Percentiles rank a stretch among this genome's conserved stretches.
Conservation (phyloP, 2,113 vertebrate species). For the Machaerirhynchus nigripectus region DNA sequence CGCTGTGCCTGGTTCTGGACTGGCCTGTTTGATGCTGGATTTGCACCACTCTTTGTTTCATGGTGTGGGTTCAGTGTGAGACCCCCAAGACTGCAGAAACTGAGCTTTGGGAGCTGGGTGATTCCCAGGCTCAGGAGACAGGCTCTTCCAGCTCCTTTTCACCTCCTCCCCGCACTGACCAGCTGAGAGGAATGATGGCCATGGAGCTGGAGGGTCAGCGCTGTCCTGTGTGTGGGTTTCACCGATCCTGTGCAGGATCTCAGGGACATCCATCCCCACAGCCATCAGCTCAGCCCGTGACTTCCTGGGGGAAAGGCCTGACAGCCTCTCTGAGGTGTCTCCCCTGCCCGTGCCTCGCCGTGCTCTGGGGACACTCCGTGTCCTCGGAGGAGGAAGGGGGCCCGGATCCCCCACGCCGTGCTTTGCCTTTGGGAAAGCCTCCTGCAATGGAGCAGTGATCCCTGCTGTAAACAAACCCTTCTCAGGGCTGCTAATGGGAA, state of each 20-base stretch:
- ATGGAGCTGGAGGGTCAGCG: accelerated
- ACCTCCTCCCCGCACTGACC: accelerated
- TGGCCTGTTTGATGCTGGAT: accelerated
- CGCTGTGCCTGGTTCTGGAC: neutral
- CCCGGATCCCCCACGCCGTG: accelerated
- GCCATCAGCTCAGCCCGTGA: accelerated
- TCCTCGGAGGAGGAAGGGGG: neutral
- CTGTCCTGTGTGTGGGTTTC: neutral
- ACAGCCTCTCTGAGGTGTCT: neutral
- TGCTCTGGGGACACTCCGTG: accelerated
- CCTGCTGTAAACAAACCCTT: neutral
- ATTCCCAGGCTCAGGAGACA: neutral
- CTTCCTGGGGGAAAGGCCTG: neutral
- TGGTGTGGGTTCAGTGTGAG: neutral
- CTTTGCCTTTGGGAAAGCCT: neutral
- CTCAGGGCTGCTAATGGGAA: constrained; percentile 17
- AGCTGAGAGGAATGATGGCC: neutral
- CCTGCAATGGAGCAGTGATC: neutral
- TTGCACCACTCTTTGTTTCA: accelerated
- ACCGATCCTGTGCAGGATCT: neutral
- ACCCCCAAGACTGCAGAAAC: neutral
- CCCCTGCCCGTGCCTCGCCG: accelerated
- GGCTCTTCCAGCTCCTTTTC: neutral
- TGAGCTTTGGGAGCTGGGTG: neutral
- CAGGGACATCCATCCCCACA: neutral